Evolutionary conservation across 1,140 invertebrate genomes (phyloP).

Genomic region (Drosophila lacertosa): DNA sequence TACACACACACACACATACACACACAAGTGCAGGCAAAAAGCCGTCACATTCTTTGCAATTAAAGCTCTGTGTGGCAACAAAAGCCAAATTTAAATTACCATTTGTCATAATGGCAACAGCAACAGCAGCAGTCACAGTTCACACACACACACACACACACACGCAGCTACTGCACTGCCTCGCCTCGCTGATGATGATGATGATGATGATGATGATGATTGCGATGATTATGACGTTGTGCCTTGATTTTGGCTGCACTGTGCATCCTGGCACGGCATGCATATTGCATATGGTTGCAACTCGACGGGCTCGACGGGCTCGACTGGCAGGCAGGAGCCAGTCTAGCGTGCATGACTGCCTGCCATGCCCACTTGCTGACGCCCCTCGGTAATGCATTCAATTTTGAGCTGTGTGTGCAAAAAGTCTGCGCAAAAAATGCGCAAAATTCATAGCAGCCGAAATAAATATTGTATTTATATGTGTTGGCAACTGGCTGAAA

Average conservation of each 20-base stretch:
- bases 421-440: conserved; percentile 25
- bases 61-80: conserved; percentile 48
- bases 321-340: not conserved
- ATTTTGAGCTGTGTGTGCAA: not conserved
- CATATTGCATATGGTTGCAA: conserved; percentile 34
- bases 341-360: conserved; percentile 12
- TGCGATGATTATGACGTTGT: conserved; percentile 30
- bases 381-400: conserved; percentile 17
- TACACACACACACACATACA: conserved; percentile 14
- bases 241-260: conserved; percentile 26
- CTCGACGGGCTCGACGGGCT: conserved; percentile 1
- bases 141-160: conserved; percentile 18
- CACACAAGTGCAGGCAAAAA: not conserved
- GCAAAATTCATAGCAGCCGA: conserved; percentile 25
- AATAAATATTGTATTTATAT: conserved; percentile 5
- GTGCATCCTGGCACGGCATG: conserved; percentile 17
- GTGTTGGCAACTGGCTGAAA: not conserved
- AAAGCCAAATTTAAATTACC: conserved; percentile 80
- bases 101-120: conserved; percentile 69
- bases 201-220: conserved; percentile 10
- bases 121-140: conserved; percentile 23
- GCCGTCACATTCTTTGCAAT: conserved; percentile 17
- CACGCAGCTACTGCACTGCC: conserved; percentile 17
- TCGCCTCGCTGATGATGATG: conserved; percentile 38
- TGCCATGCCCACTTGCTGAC: conserved; percentile 28